A percentile compares a stretch with the other conserved stretches of the same genome.
These are phyloP conservation scores for Octopus sinensis DNA, from an alignment of 1,140 invertebrate genomes.

Conservation along the genomic window DNA sequence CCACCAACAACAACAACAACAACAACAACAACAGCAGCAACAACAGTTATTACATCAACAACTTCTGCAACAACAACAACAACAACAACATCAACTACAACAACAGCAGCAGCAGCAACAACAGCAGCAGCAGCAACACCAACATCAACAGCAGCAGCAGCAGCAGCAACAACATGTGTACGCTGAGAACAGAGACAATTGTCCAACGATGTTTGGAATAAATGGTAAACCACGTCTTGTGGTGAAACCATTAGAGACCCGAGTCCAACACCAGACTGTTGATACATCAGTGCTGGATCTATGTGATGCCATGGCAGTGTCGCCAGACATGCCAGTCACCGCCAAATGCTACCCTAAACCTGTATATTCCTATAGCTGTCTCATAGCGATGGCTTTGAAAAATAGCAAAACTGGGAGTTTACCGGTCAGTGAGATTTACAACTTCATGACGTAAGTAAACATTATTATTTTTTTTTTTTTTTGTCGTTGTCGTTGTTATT, in stretches of 20 bases:
- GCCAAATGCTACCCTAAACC: conserved; percentile 87
- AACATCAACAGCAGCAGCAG: no score
- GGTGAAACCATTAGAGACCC: conserved; percentile 23
- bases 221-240: no score
- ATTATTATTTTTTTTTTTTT: not conserved
- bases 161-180: no score
- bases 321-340: conserved; percentile 18
- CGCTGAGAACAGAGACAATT: no score
- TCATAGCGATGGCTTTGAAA: conserved; percentile 95
- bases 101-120: no score
- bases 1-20: no score
- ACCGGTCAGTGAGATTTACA: conserved; percentile 97
- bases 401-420: conserved; percentile 90
- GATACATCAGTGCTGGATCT: conserved; percentile 39
- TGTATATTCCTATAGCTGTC: conserved; percentile 93
- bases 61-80: no score
- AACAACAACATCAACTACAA: no score
- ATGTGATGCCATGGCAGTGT: conserved; percentile 42
- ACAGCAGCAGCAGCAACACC: no score
- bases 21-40: no score
- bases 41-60: no score
- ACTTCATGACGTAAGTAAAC: conserved; percentile 89
- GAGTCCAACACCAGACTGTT: not conserved
- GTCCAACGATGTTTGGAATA: no score
- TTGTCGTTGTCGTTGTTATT: not conserved